These are phyloP conservation scores for Monochamus saltuarius DNA, from an alignment of 1,140 invertebrate species.

Conservation along the genomic window DNA sequence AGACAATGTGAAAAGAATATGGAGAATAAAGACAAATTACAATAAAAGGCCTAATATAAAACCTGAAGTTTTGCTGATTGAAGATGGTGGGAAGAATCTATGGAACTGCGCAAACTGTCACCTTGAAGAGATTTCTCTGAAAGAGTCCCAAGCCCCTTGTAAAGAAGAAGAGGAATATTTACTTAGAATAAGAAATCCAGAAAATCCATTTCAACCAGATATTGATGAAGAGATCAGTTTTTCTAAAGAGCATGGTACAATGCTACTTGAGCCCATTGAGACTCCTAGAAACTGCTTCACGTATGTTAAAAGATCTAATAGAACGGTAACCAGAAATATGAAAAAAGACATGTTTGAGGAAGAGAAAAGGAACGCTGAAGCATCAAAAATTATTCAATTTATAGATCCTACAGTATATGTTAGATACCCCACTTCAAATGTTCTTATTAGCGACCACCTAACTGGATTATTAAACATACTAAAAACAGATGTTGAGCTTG, in stretches of 20 bases:
- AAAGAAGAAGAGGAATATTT: slow-evolving; percentile 11
- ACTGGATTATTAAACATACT: no score
- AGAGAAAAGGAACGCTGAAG: neutral
- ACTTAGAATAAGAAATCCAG: slow-evolving; percentile 4
- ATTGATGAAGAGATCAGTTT: slow-evolving; percentile 4
- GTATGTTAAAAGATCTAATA: slow-evolving; percentile 10
- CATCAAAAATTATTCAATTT: neutral
- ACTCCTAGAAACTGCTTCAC: slow-evolving; percentile 6
- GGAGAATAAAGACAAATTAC: slow-evolving; percentile 15
- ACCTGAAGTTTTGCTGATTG: neutral
- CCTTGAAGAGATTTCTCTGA: slow-evolving; percentile 14
- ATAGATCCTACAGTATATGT: slow-evolving; percentile 1
- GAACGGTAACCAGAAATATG: neutral
- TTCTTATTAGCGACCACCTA: no score
- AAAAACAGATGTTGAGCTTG: no score
- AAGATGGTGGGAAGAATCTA: slow-evolving; percentile 4
- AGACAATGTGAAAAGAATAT: slow-evolving; percentile 16
- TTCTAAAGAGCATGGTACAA: no score
- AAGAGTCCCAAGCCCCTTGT: neutral
- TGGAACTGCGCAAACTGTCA: slow-evolving; percentile 19
- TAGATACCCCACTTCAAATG: no score
- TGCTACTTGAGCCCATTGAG: neutral
- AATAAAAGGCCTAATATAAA: neutral
- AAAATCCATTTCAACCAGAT: slow-evolving; percentile 4
- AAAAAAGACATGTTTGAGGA: neutral